Evolutionary conservation across 2,888 invertebrate genomes (phyloP).

Genomic region (Macrophya alboannulata): DNA sequence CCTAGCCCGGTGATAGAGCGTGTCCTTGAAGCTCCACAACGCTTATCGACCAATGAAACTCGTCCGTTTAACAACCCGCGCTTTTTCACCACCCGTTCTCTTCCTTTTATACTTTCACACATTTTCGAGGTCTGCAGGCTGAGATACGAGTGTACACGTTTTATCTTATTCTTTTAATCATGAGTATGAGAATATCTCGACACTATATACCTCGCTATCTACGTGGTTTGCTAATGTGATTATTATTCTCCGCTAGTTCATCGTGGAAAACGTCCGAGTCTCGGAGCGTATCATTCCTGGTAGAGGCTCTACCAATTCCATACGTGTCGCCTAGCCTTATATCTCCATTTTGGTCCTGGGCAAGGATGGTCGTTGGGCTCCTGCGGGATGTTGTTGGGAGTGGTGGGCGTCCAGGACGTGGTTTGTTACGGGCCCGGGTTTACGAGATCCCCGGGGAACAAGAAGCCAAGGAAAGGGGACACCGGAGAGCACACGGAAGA

Average conservation of each 20-base stretch:
- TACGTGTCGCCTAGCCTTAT: conserved; percentile 35
- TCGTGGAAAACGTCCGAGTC: neutral
- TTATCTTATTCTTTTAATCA: conserved; percentile 1
- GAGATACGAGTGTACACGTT: neutral
- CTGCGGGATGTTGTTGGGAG: conserved; percentile 50
- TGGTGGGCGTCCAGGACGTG: conserved; percentile 67
- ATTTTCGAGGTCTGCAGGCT: neutral
- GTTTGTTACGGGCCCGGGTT: conserved; percentile 71
- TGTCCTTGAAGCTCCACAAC: conserved; percentile 29
- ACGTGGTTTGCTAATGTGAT: neutral
- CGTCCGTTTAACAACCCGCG: conserved; percentile 25
- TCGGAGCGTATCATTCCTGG: neutral
- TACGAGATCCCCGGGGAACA: conserved; percentile 72
- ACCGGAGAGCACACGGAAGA: conserved; percentile 57
- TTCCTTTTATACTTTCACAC: neutral
- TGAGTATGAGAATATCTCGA: neutral
- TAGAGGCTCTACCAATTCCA: conserved; percentile 7
- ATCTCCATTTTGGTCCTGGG: conserved; percentile 40
- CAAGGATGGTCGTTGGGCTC: conserved; percentile 48
- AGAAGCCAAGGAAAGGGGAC: conserved; percentile 66
- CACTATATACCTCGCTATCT: neutral
- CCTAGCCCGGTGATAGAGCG: conserved; percentile 18
- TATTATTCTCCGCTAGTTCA: neutral
- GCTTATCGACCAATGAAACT: conserved; percentile 38
- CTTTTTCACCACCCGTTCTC: neutral